Base-by-base conservation (phyloP, 2,113 vertebrate species). In the Zosterops pallidus region DNA sequence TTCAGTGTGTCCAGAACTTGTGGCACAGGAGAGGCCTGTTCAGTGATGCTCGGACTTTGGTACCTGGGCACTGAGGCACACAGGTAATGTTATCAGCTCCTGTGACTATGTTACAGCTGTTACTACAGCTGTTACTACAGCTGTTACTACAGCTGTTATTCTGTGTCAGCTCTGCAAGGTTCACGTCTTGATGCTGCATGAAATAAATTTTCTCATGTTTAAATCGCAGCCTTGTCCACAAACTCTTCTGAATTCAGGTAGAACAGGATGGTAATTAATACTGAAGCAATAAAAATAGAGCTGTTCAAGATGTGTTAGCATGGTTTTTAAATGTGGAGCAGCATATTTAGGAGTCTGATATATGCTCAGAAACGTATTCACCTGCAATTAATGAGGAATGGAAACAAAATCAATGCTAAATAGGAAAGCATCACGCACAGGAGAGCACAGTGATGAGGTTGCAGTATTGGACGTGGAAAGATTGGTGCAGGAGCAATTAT, bases 381-480 rank as follows among this genome's bases (percentile, higher is more conserved):
- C 90, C 90, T 90, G 83, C 86, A 90, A 29, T 89, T 93, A 93
- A 83, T 62, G 72, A 49, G 47, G 86, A 93, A 71, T 89, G 41
- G 83, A 93, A 96, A 80, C 72, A 90, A 89, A 94, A 94, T 96
- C 93, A 71, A 86, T 96, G 92, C 85, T 94, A 93, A 96, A 83
- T 68, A 95, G 90, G 92, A 68, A 78, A 93, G 77, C 35, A 19
- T 47, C 70, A 64, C 0, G 1, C 68, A 41, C 72, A 75, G 67
- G 91, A 91, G 91, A 75, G 67, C 52, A 49, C 47, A 47, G 52
- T 33, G 88, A 92, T 94, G 96, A 95, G 83, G 69, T 0, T 90
- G 90, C 83, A 84, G 65, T 67, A 79, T 25, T 78, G 82, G 90
- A 70, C 0, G 0, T 71, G 52, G 64, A 92, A 47, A 25, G 79